phyloP scores from a whole-genome alignment of 2,888 invertebrate genomes.

The Abrostola tripartita region DNA sequence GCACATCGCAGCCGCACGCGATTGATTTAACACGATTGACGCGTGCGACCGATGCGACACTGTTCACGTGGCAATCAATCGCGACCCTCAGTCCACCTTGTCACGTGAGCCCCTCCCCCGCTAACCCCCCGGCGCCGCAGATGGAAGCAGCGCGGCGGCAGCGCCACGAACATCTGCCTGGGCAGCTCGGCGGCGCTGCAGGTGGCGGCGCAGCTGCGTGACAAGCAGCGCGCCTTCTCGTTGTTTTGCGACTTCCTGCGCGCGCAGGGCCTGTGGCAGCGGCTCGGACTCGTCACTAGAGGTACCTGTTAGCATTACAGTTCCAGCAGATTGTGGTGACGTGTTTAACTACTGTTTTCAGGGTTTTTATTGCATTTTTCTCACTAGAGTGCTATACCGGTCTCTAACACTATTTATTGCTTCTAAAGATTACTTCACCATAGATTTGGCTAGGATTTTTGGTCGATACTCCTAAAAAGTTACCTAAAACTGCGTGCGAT shows the following conservation, averaged over 20 bases:
- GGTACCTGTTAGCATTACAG: constrained; percentile 51
- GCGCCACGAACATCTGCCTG: constrained; percentile 81
- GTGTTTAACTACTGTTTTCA: too few species aligned
- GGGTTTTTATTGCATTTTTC: not conserved
- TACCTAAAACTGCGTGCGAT: too few species aligned
- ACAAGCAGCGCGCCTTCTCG: constrained; percentile 94
- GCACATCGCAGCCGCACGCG: too few species aligned
- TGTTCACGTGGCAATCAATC: too few species aligned
- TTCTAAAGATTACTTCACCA: too few species aligned
- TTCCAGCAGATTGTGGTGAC: too few species aligned
- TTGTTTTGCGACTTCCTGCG: constrained; percentile 93
- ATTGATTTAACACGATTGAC: too few species aligned
- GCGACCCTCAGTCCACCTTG: too few species aligned
- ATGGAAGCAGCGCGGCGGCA: constrained; percentile 77
- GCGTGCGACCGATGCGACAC: too few species aligned
- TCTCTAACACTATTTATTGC: too few species aligned
- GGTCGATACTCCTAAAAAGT: too few species aligned
- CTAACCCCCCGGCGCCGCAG: constrained; percentile 33
- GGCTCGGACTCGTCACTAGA: constrained; percentile 79
- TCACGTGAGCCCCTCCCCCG: not conserved
- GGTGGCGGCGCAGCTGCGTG: constrained; percentile 94
- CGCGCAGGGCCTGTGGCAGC: constrained; percentile 90
- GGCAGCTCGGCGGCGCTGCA: constrained; percentile 94
- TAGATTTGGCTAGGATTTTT: too few species aligned
- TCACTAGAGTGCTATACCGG: not conserved